phyloP scores from a whole-genome alignment of 1,140 invertebrate species.

The Stegodyphus dumicola region DNA sequence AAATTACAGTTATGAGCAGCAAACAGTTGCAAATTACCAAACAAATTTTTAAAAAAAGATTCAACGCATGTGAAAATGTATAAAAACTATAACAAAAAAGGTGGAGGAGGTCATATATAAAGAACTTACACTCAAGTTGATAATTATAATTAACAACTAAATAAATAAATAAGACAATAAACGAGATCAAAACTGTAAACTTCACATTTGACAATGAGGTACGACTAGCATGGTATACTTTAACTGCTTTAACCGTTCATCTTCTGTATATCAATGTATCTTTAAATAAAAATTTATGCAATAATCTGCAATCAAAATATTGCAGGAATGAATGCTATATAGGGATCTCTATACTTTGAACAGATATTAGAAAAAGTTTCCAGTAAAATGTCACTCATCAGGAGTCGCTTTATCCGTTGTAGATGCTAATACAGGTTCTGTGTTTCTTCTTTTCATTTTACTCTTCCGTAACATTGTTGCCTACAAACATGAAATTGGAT shows the following conservation, averaged over 20 bases:
- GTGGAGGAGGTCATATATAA: constrained; percentile 9
- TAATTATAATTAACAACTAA: constrained; percentile 5
- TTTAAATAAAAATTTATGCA: constrained; percentile 34
- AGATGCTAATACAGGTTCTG: constrained; percentile 67
- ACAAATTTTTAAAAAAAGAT: constrained; percentile 38
- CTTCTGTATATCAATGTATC: constrained; percentile 21
- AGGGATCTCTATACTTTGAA: constrained; percentile 48
- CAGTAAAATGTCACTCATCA: constrained; percentile 37
- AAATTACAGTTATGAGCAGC: constrained; percentile 25
- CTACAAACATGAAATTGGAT: constrained; percentile 31
- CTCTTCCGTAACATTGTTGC: constrained; percentile 72
- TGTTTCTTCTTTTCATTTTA: constrained; percentile 72
- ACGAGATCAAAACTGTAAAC: neutral
- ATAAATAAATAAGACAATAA: constrained; percentile 2
- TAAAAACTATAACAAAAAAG: constrained; percentile 25
- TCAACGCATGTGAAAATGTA: constrained; percentile 26
- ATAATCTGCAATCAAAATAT: constrained; percentile 29
- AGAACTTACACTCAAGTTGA: neutral
- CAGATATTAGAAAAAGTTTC: constrained; percentile 35
- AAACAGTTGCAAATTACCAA: constrained; percentile 36
- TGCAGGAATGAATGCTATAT: constrained; percentile 42
- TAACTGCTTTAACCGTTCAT: constrained; percentile 9
- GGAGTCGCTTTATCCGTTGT: constrained; percentile 42
- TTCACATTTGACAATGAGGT: constrained; percentile 40
- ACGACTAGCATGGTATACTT: constrained; percentile 42